phyloP scores from a whole-genome alignment of 1,140 invertebrate genomes.

The Pachypeltis micranthus region DNA sequence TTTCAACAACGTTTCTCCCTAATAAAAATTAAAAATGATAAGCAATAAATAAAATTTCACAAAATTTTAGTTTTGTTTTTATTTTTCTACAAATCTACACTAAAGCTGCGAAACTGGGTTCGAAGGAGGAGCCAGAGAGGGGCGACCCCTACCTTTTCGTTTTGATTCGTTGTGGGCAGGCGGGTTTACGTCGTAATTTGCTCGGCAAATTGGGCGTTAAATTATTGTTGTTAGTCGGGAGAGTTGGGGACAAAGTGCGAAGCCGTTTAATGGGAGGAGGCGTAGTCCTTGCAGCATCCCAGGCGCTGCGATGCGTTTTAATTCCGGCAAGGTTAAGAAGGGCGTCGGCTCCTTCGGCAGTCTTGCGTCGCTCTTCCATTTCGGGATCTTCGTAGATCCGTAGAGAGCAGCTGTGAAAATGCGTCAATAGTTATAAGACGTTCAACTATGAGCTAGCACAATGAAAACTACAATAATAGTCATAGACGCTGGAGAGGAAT shows the following conservation, averaged over 20 bases:
- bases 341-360: slow-evolving; percentile 61
- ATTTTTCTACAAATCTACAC: neutral
- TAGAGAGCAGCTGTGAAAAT: slow-evolving; percentile 26
- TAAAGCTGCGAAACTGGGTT: slow-evolving; percentile 6
- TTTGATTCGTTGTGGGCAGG: slow-evolving; percentile 14
- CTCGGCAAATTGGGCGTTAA: neutral
- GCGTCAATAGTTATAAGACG: neutral
- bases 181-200: slow-evolving; percentile 14
- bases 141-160: slow-evolving; percentile 16
- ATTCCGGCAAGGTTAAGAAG: slow-evolving; percentile 59
- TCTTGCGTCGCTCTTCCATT: slow-evolving; percentile 56
- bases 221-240: neutral
- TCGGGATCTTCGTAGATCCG: slow-evolving; percentile 15
- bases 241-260: neutral
- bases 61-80: too few relatives aligned
- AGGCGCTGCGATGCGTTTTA: slow-evolving; percentile 28
- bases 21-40: slow-evolving; percentile 1
- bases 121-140: too few relatives aligned
- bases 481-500: too few relatives aligned
- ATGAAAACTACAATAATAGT: too few relatives aligned
- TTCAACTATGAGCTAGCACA: neutral
- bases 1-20: neutral
- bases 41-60: slow-evolving; percentile 7
- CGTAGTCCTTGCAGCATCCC: neutral
- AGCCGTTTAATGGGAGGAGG: neutral